Conservation (phyloP, 2,113 vertebrate genomes). For the Rhinolophus sinicus region DNA sequence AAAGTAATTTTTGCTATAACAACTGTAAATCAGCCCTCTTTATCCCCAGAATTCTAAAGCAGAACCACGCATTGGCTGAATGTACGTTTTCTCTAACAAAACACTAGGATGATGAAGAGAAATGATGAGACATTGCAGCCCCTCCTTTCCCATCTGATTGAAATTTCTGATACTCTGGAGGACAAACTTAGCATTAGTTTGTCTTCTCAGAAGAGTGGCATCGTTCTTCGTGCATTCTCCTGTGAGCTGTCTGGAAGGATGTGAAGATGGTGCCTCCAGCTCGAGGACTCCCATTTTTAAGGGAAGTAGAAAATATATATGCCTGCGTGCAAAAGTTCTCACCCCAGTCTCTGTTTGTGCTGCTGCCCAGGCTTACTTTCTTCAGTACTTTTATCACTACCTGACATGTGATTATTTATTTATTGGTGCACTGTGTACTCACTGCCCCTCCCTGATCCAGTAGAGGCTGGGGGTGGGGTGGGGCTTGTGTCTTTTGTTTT, state of each 20-base stretch:
- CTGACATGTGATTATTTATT: neutral
- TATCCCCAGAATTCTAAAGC: neutral
- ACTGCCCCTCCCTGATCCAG: neutral
- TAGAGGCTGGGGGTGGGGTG: too few species aligned
- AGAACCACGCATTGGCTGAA: neutral
- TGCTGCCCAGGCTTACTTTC: neutral
- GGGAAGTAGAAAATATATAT: accelerated
- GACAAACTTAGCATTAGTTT: neutral
- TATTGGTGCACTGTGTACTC: neutral
- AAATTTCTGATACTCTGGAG: neutral
- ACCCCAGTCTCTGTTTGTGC: accelerated
- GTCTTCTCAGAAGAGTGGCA: neutral
- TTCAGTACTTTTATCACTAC: neutral
- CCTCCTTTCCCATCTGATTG: neutral
- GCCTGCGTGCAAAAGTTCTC: accelerated
- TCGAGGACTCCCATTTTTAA: neutral
- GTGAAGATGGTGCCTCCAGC: neutral
- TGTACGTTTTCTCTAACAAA: neutral
- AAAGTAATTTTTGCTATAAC: neutral
- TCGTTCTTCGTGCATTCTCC: neutral
- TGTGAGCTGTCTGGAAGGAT: neutral
- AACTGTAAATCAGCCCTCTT: neutral
- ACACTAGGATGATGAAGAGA: neutral
- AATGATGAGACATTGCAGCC: accelerated
- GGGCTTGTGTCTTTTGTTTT: neutral